Evolutionary conservation across 2,113 vertebrate species (phyloP), one percentile per base, ranked within the genome.

Genomic region (Rhodinocichla rosea): DNA sequence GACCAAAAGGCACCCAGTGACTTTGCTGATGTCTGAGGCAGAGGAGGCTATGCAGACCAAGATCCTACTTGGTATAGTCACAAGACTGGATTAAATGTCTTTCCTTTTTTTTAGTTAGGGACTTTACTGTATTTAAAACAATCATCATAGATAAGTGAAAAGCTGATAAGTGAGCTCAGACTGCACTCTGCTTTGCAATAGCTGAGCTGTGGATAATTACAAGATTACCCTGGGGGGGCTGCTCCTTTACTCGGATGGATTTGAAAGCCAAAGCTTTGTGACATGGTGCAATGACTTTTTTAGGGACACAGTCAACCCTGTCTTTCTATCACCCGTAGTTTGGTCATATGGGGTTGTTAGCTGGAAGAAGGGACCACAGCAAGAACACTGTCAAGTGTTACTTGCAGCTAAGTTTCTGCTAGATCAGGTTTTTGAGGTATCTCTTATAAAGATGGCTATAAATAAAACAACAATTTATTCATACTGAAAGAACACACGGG

Each of bases 161-260:
- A 94, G 70, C 87, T 16, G 0, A 1, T 92, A 81, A 95, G 75
- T 67, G 86, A 97, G 45, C 57, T 92, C 79, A 96, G 40, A 76
- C 79, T 95, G 79, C 78, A 86, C 56, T 83, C 42, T 23, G 63
- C 56, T 87, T 89, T 91, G 68, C 80, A 87, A 88, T 76, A 90
- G 49, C 55, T 83, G 83, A 96, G 52, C 68, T 95, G 76, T 76
- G 56, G 65, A 84, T 96, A 96, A 96, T 95, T 92, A 84, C 35
- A 91, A 64, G 74, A 86, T 95, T 92, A 90, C 71, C 67, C 75
- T 27, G 13, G 44, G 60, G 45, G 74, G 47, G 26, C 57, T 88
- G 37, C 76, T 65, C 18, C 50, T 96, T 93, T 89, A 55, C 20
- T 94, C 68, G 44, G 27, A 65, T 27, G 50, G 65, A 62, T 87